A percentile compares a stretch with the other conserved stretches of the same genome.
Evolutionary conservation across 2,797 vertebrate genomes (phyloP).

Genomic region (Varecia variegata): DNA sequence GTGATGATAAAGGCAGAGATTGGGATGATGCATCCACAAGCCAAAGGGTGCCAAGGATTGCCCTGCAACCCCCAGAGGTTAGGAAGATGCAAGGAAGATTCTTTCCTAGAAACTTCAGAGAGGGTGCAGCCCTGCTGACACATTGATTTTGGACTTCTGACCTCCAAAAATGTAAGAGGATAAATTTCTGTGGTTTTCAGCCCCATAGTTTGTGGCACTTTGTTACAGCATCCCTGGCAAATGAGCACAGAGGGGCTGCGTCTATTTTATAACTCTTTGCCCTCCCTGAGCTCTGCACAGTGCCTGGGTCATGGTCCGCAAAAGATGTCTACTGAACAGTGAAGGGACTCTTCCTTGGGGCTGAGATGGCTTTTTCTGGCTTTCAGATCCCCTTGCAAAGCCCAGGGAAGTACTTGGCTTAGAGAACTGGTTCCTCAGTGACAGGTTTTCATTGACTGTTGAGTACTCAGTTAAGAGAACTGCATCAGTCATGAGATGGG

Average conservation of each 20-base stretch:
- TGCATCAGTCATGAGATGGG: not conserved
- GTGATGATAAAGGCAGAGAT: not conserved
- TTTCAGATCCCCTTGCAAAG: not conserved
- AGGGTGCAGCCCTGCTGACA: no score
- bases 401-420: not conserved
- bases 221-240: not conserved
- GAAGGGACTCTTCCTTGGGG: not conserved
- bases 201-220: not conserved
- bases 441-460: not conserved
- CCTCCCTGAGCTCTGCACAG: not conserved
- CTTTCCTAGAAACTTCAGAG: not conserved
- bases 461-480: not conserved
- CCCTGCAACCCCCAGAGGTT: not conserved
- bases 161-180: not conserved
- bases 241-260: rapidly evolving
- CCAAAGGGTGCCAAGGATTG: not conserved
- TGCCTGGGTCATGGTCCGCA: not conserved
- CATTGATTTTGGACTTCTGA: not conserved
- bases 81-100: not conserved
- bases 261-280: not conserved
- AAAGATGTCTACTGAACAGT: no score
- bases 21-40: not conserved
- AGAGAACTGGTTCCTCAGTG: not conserved
- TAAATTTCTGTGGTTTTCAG: not conserved
- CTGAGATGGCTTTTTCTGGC: not conserved